A percentile compares a stretch with the other conserved stretches of the same genome.
These are phyloP conservation scores for Hyphantria cunea DNA, from an alignment of 1,140 invertebrate genomes.

Conservation along the genomic window DNA sequence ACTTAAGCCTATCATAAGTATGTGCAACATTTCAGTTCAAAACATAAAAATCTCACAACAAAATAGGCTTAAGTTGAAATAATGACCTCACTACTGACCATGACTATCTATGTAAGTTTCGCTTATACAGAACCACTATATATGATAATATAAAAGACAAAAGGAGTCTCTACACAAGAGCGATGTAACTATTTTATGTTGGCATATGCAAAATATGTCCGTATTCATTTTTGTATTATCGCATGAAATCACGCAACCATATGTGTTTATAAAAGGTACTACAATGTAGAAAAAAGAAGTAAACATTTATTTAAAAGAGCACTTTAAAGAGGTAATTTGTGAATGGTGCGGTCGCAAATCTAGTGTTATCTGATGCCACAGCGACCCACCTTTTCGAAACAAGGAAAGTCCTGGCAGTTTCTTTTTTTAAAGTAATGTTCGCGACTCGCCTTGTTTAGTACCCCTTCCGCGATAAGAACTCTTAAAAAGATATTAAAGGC, in stretches of 20 bases:
- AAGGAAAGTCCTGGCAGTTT: constrained; percentile 64
- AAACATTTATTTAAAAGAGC: constrained; percentile 43
- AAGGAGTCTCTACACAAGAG: constrained; percentile 14
- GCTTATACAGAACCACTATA: constrained; percentile 14
- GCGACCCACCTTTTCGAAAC: constrained; percentile 69
- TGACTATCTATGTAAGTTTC: constrained; percentile 20
- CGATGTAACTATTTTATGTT: constrained; percentile 7
- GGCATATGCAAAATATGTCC: constrained; percentile 25
- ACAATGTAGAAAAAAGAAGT: constrained; percentile 44
- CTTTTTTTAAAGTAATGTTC: constrained; percentile 73
- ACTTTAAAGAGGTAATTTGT: constrained; percentile 72
- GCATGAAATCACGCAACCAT: constrained; percentile 35
- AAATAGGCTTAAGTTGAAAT: constrained; percentile 3
- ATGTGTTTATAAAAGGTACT: constrained; percentile 27
- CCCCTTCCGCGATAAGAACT: constrained; percentile 66
- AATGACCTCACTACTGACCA: constrained; percentile 12
- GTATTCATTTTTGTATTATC: constrained; percentile 32
- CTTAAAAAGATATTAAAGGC: constrained; percentile 73
- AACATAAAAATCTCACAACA: neutral
- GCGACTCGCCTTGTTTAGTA: constrained; percentile 65
- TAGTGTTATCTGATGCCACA: constrained; percentile 71
- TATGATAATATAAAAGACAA: constrained; percentile 25
- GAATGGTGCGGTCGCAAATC: constrained; percentile 73
- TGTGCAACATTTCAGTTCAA: no score
- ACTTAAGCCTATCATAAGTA: no score